phyloP scores from a whole-genome alignment of 2,888 invertebrate species.

The Bruchidius siliquastri region DNA sequence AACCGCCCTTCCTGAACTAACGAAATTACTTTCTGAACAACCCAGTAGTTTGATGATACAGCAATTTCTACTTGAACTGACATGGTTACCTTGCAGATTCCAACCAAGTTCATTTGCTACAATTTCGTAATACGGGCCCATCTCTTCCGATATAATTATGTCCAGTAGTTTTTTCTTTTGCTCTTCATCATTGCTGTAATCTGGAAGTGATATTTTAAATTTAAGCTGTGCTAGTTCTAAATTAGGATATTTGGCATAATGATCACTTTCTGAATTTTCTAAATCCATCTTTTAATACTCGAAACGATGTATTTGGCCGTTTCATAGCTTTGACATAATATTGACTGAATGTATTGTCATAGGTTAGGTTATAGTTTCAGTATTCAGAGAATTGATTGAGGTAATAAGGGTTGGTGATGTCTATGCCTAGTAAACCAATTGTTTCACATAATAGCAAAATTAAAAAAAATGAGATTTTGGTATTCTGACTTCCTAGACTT shows the following conservation, averaged over 20 bases:
- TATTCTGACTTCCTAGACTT: too few species aligned
- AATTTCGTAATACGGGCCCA: slow-evolving; percentile 62
- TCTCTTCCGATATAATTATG: slow-evolving; percentile 51
- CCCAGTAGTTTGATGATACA: too few species aligned
- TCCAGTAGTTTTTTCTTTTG: slow-evolving; percentile 48
- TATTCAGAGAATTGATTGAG: too few species aligned
- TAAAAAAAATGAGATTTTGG: too few species aligned
- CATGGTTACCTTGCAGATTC: slow-evolving; percentile 48
- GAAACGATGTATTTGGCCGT: not conserved
- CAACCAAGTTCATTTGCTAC: slow-evolving; percentile 49
- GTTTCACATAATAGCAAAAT: too few species aligned
- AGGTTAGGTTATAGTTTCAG: not conserved
- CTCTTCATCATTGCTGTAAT: slow-evolving; percentile 47
- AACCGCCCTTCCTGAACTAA: too few species aligned
- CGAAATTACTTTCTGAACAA: too few species aligned
- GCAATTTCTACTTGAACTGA: too few species aligned
- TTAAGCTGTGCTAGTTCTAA: slow-evolving; percentile 52
- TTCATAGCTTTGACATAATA: not conserved
- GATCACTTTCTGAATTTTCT: slow-evolving; percentile 23
- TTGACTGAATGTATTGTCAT: not conserved
- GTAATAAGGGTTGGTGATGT: too few species aligned
- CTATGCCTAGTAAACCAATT: too few species aligned
- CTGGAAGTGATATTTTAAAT: slow-evolving; percentile 52
- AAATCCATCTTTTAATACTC: not conserved
- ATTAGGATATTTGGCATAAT: slow-evolving; percentile 27